Base-by-base conservation (phyloP, 2,888 invertebrate species). In the Cactoblastis cactorum region DNA sequence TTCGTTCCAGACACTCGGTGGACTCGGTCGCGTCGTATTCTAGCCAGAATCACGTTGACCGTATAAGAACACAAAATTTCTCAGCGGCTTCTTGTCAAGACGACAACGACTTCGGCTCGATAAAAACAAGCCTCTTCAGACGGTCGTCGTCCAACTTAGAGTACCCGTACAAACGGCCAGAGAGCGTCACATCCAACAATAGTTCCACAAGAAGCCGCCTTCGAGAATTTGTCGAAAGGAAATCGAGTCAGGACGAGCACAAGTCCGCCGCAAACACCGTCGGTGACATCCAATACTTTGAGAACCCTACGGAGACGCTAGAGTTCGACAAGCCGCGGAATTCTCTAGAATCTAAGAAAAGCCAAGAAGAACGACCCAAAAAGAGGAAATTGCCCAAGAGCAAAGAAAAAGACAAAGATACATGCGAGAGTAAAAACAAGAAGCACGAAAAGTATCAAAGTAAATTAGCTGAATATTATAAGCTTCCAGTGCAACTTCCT, bases 11-110 rank as follows among this genome's bases (percentile, higher is more conserved):
- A 73, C 90, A 90, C 83, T 90, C 90, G 78, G 90, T 90, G 83
- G 90, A 90, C 86, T 90, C 90, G 87, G 90, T 89, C 84, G 87
- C 90, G 85, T 90, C 90, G 87, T 88, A 89, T 86, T 90, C 90
- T 87, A 90, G 90, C 74, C 90, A 90, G 87, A 88, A 89, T 86
- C 90, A 90, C 90, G 90, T 90, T 77, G 90, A 90, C 88, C 89
- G 89, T 74, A 90, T 89, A 79, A 85, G 90, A 77, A 86, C 88
- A 76, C 88, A 88, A 77, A 86, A 87, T 67, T 86, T 86, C 84
- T 87, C 86, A 83, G 79, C 87, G 83, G 85, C 86, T 85, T 90
- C 88, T 84, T 88, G 86, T 85, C 83, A 87, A 73, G 87, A 88
- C 82, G 89, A 88, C 73, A 71, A 80, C 67, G 88, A 88, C 75